Base-by-base conservation (phyloP, 2,797 vertebrate species). In the Pristis pectinata region DNA sequence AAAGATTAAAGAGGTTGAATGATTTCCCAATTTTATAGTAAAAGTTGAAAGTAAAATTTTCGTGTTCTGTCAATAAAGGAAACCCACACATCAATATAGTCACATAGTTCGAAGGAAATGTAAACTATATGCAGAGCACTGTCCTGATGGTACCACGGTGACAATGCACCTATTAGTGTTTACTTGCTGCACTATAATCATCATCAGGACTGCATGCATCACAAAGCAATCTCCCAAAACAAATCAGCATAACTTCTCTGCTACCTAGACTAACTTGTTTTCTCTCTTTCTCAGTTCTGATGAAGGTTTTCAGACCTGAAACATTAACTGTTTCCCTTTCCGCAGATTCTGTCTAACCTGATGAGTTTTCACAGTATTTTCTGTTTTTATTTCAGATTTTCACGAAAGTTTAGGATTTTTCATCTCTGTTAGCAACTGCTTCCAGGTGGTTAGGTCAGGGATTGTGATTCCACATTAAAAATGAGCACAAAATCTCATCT, bases 91-190 rank as follows among this genome's bases (percentile, higher is more conserved):
- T 41, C 5, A 70, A 76, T 76, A 72, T 93, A 41, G 41, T 49
- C 49, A 74, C 64, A 61, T 74, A 94, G 92, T 94, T 72, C 22
- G 41, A 44, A 72, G 44, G 70, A 94, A 94, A 94, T 44, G 49
- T 11, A 76, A 76, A 94, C 76, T 92, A 76, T 53, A 94, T 94
- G 70, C 49, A 94, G 70, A 74, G 49, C 27, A 76, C 92, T 94
- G 41, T 53, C 44, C 30, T 30, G 49, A 53, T n/a, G 15, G 92
- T 13, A 53, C 30, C 0, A 17, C 53, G 49, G 72, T 76, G 70
- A 94, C 17, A 30, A 56, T 17, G 56, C 41, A 56, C 44, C 44
- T 94, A 74, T 94, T 53, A 94, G 94, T 34, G 24, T 53, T n/a
- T 44, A 56, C 92, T 67, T 37, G 64, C 61, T 24, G 15, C 94